Base-by-base conservation (phyloP, 2,797 vertebrate species). In the Orestias chungarensis region DNA sequence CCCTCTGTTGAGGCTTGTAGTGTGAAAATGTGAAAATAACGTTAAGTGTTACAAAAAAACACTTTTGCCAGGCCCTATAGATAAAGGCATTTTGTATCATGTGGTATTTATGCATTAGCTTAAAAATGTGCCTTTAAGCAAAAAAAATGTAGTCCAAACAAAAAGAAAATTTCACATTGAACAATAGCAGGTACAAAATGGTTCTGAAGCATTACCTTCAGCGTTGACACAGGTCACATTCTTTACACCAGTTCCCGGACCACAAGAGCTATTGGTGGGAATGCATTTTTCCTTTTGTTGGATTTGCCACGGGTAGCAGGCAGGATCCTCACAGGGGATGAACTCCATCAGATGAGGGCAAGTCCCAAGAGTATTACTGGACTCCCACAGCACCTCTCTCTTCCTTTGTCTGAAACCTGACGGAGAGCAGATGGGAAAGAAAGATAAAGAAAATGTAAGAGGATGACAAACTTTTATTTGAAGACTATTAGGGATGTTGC, bases 301-400 rank as follows among this genome's bases (percentile, higher is more conserved):
- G 29, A 94, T 18, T 11, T 83, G 79, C 98, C 97, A 99, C 79
- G 78, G 83, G 4, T 95, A 96, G 57, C 98, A 99, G 62, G 80
- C 10, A 0, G 96, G 95, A 54, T 97, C 95, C 3, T 98, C 97
- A 38, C 98, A 99, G 2, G 95, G 96, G 75, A 96, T 81, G 31
- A 94, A 95, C 88, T 99, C 97, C 25, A 92, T 76, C 80, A 97
- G 83, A 74, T 98, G 97, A 0, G 95, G 95, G 81, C 97, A 99
- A 0, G 64, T 87, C 0, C 92, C 92, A 1, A 65, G 61, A 14
- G 85, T 80, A 52, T 87, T 92, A n/a, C 88, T 88, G 0, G 94
- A 89, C 82, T 96, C 95, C 86, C 93, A 92, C 0, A 96, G 20
- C 44, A 96, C 89, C 18, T 94, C 91, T 67, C 97, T 94, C 12